A percentile compares a stretch with the other conserved stretches of the same genome.
Conservation (phyloP, 2,113 vertebrate genomes). For the Entosphenus tridentatus region DNA sequence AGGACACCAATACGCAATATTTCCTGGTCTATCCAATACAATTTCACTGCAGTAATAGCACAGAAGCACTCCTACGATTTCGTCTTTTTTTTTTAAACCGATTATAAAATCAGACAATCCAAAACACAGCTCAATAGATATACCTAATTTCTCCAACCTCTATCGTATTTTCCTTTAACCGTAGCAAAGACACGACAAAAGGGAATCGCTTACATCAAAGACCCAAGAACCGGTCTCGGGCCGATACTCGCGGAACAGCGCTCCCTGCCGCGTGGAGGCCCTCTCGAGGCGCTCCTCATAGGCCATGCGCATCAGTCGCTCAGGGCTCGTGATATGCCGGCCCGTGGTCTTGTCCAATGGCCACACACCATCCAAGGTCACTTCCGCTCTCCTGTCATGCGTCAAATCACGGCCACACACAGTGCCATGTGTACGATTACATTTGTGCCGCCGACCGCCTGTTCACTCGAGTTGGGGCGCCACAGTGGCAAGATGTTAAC, state of each 20-base stretch:
- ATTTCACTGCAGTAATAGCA: neutral
- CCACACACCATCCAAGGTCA: conserved; percentile 85
- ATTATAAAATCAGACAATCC: neutral
- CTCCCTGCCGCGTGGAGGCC: conserved; percentile 55
- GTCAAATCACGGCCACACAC: no score
- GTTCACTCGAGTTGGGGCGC: no score
- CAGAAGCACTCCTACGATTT: neutral
- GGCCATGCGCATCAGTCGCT: conserved; percentile 57
- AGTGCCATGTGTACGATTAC: no score
- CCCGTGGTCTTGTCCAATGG: conserved; percentile 73
- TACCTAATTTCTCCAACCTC: no score
- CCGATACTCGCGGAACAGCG: conserved; percentile 76
- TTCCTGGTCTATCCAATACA: neutral
- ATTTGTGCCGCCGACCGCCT: no score
- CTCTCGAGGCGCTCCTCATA: conserved; percentile 65
- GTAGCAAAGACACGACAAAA: neutral
- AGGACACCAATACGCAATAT: no score
- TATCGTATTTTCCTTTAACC: no score
- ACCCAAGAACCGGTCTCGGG: conserved; percentile 88
- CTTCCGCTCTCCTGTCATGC: conserved; percentile 37
- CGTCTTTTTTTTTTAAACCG: neutral
- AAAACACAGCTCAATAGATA: no score
- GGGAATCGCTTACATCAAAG: conserved; percentile 39
- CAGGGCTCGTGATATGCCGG: conserved; percentile 54
- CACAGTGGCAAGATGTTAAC: no score